A percentile compares a stretch with the other conserved stretches of the same genome.
Conservation (phyloP, 2,888 invertebrate genomes). For the Pemphredon lugubris region DNA sequence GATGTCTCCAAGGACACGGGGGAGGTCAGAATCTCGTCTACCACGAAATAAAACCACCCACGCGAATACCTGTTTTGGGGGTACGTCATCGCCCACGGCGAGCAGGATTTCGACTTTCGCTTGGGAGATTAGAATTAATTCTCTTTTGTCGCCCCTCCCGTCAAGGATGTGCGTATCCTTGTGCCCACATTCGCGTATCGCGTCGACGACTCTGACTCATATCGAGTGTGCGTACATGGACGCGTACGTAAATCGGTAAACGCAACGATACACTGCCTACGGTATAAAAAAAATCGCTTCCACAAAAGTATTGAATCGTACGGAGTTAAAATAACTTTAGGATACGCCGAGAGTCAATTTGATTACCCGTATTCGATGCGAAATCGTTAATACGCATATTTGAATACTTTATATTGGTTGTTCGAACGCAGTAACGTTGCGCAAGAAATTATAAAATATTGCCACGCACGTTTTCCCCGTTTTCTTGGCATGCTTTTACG, state of each 20-base stretch:
- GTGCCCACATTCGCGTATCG: slow-evolving; percentile 26
- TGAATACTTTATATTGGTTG: no score
- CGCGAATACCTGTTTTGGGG: slow-evolving; percentile 43
- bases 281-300: neutral
- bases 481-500: slow-evolving; percentile 26
- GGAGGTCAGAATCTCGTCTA: slow-evolving; percentile 32
- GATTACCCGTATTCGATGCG: no score
- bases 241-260: no score
- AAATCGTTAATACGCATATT: no score
- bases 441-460: slow-evolving; percentile 23
- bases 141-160: slow-evolving; percentile 4
- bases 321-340: no score
- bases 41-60: slow-evolving; percentile 43
- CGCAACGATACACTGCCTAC: no score
- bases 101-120: slow-evolving; percentile 47
- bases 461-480: slow-evolving; percentile 18
- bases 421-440: no score
- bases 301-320: no score
- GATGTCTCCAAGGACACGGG: slow-evolving; percentile 47
- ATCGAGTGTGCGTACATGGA: neutral
- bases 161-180: slow-evolving; percentile 37
- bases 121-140: slow-evolving; percentile 48
- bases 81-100: slow-evolving; percentile 23
- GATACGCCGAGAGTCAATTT: no score
- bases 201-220: neutral